phyloP scores from a whole-genome alignment of 2,888 invertebrate genomes.

The Tetragonula carbonaria region DNA sequence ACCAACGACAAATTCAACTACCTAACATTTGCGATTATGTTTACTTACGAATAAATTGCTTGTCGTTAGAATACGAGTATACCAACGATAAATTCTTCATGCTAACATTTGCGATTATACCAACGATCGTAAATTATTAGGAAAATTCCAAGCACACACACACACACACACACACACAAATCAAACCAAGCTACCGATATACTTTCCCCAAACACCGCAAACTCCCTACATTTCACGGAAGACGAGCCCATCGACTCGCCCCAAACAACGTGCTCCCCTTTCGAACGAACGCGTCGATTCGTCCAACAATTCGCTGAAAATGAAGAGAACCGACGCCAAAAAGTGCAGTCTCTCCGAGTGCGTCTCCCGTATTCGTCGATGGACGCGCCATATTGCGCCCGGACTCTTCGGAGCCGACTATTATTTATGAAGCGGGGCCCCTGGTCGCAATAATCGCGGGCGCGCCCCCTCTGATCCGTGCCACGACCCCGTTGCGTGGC shows the following conservation, averaged over 20 bases:
- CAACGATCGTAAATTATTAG: neutral
- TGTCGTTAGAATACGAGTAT: no score
- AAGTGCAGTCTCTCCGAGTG: slow-evolving; percentile 21
- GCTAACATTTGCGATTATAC: neutral
- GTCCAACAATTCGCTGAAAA: slow-evolving; percentile 25
- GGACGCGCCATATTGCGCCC: slow-evolving; percentile 53
- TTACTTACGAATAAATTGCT: neutral
- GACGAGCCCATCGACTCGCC: neutral
- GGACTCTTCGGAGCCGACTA: slow-evolving; percentile 38
- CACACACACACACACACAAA: neutral
- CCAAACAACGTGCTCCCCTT: slow-evolving; percentile 2
- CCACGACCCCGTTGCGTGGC: slow-evolving; percentile 39
- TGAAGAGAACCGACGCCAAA: slow-evolving; percentile 34
- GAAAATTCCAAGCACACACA: neutral
- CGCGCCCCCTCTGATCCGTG: slow-evolving; percentile 46
- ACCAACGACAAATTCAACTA: no score
- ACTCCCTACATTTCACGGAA: neutral
- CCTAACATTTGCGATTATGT: neutral
- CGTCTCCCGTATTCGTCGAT: neutral
- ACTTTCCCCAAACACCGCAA: neutral
- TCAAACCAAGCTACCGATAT: neutral
- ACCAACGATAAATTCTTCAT: neutral
- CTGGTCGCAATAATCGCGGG: slow-evolving; percentile 57
- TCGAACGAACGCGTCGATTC: neutral
- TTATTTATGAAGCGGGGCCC: slow-evolving; percentile 58